Evolutionary conservation across 2,888 invertebrate species (phyloP).

Genomic region (Caenorhabditis sp.): DNA sequence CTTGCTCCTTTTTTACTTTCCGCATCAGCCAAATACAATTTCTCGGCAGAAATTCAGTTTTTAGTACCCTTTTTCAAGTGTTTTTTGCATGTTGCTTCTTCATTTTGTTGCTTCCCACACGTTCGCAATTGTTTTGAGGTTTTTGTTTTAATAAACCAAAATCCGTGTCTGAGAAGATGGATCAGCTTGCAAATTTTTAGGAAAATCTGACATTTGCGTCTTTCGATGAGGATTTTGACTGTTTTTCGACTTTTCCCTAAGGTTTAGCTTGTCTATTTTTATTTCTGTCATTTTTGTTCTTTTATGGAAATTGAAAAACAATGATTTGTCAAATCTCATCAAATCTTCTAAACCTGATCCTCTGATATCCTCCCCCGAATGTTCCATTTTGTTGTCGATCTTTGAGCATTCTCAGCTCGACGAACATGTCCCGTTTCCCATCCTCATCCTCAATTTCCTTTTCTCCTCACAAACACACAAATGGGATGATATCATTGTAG

Average conservation of each 20-base stretch:
- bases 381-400: not conserved
- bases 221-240: not conserved
- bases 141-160: not conserved
- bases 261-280: not conserved
- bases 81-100: conserved; percentile 43
- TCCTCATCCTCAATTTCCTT: conserved; percentile 4
- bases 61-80: conserved; percentile 43
- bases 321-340: not conserved
- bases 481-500: conserved; percentile 60
- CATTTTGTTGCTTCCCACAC: conserved; percentile 10
- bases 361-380: too few species aligned
- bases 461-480: conserved; percentile 12
- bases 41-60: conserved; percentile 41
- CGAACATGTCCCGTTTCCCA: conserved; percentile 23
- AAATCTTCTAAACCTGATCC: too few species aligned
- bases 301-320: not conserved
- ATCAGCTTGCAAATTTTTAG: not conserved
- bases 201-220: too few species aligned
- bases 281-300: too few species aligned
- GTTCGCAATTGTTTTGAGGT: conserved; percentile 15
- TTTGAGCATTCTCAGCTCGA: conserved; percentile 24
- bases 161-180: not conserved
- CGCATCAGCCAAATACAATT: conserved; percentile 51
- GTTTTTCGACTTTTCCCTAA: not conserved
- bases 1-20: conserved; percentile 55